phyloP scores from a whole-genome alignment of 2,113 vertebrate species.

The Ginglymostoma cirratum region DNA sequence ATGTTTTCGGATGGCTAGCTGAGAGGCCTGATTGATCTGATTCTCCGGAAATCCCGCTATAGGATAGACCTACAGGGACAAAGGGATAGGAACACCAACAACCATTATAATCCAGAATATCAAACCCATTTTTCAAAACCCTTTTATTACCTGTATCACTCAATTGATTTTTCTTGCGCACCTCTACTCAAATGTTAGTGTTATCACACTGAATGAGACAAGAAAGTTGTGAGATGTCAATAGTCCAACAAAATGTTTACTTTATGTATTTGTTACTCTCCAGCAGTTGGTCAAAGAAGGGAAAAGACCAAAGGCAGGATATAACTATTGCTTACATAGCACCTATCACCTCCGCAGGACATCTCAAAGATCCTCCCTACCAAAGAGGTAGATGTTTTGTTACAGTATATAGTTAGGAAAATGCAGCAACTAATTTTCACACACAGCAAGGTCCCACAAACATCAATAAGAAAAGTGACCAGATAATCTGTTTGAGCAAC shows the following conservation, averaged over 20 bases:
- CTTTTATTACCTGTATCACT: neutral
- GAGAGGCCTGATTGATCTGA: slow-evolving; percentile 50
- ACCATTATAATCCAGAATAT: neutral
- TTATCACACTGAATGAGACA: neutral
- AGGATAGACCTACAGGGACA: slow-evolving; percentile 54
- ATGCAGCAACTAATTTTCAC: neutral
- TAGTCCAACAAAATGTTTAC: neutral
- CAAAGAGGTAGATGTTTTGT: neutral
- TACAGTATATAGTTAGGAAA: neutral
- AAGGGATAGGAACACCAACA: neutral
- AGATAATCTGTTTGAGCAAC: neutral
- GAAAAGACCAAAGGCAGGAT: neutral
- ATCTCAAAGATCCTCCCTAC: neutral
- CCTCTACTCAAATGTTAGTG: no score
- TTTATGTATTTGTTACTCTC: neutral
- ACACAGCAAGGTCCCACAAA: neutral
- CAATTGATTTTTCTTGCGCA: neutral
- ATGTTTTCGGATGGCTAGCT: slow-evolving; percentile 59
- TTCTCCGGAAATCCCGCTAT: slow-evolving; percentile 56
- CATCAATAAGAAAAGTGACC: neutral
- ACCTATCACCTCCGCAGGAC: neutral
- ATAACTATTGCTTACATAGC: neutral
- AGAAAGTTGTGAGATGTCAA: neutral
- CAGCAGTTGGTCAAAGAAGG: neutral
- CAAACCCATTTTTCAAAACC: neutral